Evolutionary conservation across 2,888 invertebrate species (phyloP), one percentile per base, ranked within the genome.

Genomic region (Pristionchus arcanus): DNA sequence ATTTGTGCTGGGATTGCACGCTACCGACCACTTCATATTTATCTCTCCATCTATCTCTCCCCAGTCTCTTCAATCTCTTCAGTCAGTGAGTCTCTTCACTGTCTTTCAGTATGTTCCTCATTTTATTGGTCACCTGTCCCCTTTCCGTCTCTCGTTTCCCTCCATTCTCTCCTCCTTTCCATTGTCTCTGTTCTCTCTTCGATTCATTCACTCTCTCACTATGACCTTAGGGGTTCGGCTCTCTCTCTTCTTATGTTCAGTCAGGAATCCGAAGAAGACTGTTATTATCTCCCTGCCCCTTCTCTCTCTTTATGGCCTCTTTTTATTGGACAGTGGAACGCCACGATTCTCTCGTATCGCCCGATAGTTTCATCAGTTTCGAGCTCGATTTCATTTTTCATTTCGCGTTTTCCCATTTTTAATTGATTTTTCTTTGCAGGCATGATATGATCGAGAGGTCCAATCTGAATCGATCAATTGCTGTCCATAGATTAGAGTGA

Each of bases 401-500:
- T 84, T 11, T 25, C 42, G 31, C 3, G 49, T 66, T 86, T 66
- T 7, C 3, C 21, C 11, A 42, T 25, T 42, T 34, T 86, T 66
- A 28, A 84, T 3, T n/a, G 11, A 4, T 21, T 25, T 31, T 25
- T 31, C n/a, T 16, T 66, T 86, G 19, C 86, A 86, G 86, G 86
- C 86, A 86, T 86, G 86, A 66, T 86, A 86, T 86, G 86, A 86
- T 37, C 63, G 49, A 84, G 13, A 31, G 31, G 21, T 84, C 15
- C 53, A 28, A 16, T 55, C 84, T 28, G 42, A n/a, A 28, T 25
- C 53, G 21, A 19, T 84, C 86, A 66, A 66, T 66, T n/a, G 25
- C 85, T n/a, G n/a, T n/a, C 34, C n/a, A 66, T 63, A 86, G 86
- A 53, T 66, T 86, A 86, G 86, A 37, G 86, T 84, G 84, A 86